A percentile compares a stretch with the other conserved stretches of the same genome.
These are phyloP conservation scores for Vanacampus margaritifer DNA, from an alignment of 2,113 vertebrate species.

Conservation along the genomic window DNA sequence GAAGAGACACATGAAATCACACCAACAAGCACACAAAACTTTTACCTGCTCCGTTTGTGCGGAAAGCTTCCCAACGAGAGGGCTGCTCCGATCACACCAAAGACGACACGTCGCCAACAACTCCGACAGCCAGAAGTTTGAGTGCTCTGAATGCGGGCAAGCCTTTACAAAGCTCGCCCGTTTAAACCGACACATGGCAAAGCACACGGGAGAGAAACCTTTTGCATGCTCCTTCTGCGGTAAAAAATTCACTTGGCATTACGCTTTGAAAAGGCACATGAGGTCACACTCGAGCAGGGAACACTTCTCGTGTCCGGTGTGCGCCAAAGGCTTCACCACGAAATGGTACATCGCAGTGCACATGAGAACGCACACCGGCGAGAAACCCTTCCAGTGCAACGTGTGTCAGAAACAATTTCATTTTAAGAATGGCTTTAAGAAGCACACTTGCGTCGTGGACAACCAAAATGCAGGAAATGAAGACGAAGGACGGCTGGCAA, in stretches of 20 bases:
- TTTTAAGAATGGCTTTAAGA: neutral
- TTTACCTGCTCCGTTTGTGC: neutral
- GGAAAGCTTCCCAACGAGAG: neutral
- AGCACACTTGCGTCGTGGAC: neutral
- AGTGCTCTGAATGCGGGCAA: neutral
- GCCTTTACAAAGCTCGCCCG: neutral
- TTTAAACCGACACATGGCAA: neutral
- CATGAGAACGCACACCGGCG: constrained; percentile 3
- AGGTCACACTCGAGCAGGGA: neutral
- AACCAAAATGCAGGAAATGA: neutral
- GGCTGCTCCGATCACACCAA: neutral
- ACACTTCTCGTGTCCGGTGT: neutral
- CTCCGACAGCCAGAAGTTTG: neutral
- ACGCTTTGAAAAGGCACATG: neutral
- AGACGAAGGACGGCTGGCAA: neutral
- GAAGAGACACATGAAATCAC: neutral
- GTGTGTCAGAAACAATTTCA: neutral
- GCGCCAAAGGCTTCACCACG: neutral
- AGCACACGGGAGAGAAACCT: neutral
- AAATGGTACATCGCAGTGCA: neutral
- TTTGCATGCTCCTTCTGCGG: neutral
- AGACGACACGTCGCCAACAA: neutral
- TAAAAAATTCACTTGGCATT: neutral
- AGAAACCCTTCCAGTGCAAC: neutral
- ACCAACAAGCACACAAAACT: neutral